Percentiles rank a stretch among this genome's conserved stretches.
Conservation (phyloP, 2,797 vertebrate species). For the Craterocephalus amniculus region DNA sequence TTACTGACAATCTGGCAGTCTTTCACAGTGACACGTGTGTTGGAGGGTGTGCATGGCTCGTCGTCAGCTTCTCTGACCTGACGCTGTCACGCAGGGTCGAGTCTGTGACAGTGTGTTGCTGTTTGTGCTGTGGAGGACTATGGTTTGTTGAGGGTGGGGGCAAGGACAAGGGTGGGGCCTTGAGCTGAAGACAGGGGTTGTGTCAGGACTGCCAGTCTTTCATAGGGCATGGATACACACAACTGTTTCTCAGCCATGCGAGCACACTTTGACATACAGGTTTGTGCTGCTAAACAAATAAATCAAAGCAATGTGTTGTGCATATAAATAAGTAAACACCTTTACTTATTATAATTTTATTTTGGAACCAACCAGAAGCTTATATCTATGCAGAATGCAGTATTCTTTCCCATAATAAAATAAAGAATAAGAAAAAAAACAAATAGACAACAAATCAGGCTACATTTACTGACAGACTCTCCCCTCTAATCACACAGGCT, state of each 20-base stretch:
- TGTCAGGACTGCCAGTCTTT: slow-evolving; percentile 67
- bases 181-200: slow-evolving; percentile 51
- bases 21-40: slow-evolving; percentile 70
- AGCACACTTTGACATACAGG: slow-evolving; percentile 1
- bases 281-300: not conserved
- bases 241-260: slow-evolving; percentile 2
- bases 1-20: slow-evolving; percentile 73
- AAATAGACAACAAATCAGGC: slow-evolving; percentile 20
- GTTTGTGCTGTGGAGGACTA: slow-evolving; percentile 60
- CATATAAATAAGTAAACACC: not conserved
- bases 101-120: slow-evolving; percentile 69
- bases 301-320: not conserved
- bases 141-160: slow-evolving; percentile 57
- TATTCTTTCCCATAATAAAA: not conserved
- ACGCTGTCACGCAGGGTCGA: slow-evolving; percentile 65
- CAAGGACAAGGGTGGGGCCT: slow-evolving; percentile 43
- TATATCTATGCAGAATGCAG: not conserved
- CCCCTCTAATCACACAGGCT: slow-evolving; percentile 44
- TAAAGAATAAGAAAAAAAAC: not conserved
- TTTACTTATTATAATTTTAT: slow-evolving; percentile 19
- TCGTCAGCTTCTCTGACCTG: slow-evolving; percentile 62
- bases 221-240: slow-evolving; percentile 20
- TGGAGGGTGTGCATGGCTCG: slow-evolving; percentile 65
- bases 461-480: slow-evolving; percentile 44
- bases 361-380: slow-evolving; percentile 26